These are phyloP conservation scores for Meandrusa payeni DNA, from an alignment of 2,888 invertebrate species.

Conservation along the genomic window DNA sequence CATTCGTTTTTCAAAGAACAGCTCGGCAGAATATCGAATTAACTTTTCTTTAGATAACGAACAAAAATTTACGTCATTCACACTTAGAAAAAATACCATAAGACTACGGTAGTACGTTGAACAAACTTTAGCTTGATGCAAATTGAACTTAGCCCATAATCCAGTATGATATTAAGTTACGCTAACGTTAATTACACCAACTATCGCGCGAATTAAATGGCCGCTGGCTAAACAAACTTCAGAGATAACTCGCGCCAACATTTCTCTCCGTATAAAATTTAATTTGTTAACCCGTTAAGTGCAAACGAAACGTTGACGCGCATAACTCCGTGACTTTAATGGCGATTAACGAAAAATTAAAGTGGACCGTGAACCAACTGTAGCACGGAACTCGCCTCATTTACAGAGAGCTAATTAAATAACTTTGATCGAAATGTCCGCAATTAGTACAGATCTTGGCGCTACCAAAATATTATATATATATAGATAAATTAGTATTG, in stretches of 20 bases:
- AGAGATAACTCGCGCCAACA: not conserved
- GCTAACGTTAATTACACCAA: slow-evolving; percentile 2
- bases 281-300: not conserved
- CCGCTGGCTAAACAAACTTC: slow-evolving; percentile 1
- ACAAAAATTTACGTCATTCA: too few species aligned
- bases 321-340: slow-evolving; percentile 40
- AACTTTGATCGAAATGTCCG: not conserved
- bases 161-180: too few species aligned
- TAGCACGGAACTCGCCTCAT: not conserved
- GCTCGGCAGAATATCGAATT: too few species aligned
- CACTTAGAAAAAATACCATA: too few species aligned
- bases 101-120: too few species aligned
- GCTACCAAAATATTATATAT: too few species aligned
- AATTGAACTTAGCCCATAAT: too few species aligned
- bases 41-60: too few species aligned
- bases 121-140: too few species aligned
- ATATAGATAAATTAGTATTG: too few species aligned
- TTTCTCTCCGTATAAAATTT: not conserved
- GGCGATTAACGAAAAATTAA: slow-evolving; percentile 43
- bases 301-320: slow-evolving; percentile 33
- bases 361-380: not conserved
- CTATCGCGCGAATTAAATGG: slow-evolving; percentile 4
- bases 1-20: too few species aligned
- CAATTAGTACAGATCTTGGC: not conserved
- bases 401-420: not conserved